Percentiles rank a stretch among this genome's conserved stretches.
These are phyloP conservation scores for Prochilodus magdalenae DNA, from an alignment of 2,113 vertebrate species.

Conservation along the genomic window DNA sequence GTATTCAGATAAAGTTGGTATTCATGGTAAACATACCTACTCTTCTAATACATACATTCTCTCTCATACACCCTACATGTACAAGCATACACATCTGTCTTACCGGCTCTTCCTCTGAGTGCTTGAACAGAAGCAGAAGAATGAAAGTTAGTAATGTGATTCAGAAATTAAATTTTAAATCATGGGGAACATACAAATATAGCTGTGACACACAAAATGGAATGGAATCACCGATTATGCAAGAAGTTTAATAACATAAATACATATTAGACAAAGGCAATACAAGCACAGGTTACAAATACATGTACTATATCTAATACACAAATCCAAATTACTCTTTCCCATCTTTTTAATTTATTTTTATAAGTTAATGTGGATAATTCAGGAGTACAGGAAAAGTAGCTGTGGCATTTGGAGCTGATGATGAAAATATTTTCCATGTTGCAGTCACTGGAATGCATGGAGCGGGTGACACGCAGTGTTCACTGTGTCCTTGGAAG, in stretches of 20 bases:
- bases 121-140: constrained; percentile 90
- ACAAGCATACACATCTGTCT: constrained; percentile 76
- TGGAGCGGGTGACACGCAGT: constrained; percentile 14
- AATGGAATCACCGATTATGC: not conserved
- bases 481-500: constrained; percentile 45
- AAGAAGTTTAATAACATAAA: not conserved
- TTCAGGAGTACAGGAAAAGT: not conserved
- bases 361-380: not conserved
- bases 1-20: too few species aligned
- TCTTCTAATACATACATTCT: not conserved
- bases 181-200: not conserved
- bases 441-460: constrained; percentile 55
- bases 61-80: constrained; percentile 59
- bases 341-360: not conserved
- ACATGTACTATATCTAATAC: not conserved
- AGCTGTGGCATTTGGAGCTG: not conserved
- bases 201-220: not conserved
- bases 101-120: constrained; percentile 95
- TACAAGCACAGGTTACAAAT: not conserved
- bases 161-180: constrained; percentile 43
- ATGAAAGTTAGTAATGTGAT: constrained; percentile 73
- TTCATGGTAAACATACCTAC: too few species aligned
- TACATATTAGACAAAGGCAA: not conserved
- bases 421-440: constrained; percentile 53
- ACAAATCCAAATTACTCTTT: not conserved